Evolutionary conservation across 2,888 invertebrate species (phyloP).

Genomic region (Agapostemon virescens): DNA sequence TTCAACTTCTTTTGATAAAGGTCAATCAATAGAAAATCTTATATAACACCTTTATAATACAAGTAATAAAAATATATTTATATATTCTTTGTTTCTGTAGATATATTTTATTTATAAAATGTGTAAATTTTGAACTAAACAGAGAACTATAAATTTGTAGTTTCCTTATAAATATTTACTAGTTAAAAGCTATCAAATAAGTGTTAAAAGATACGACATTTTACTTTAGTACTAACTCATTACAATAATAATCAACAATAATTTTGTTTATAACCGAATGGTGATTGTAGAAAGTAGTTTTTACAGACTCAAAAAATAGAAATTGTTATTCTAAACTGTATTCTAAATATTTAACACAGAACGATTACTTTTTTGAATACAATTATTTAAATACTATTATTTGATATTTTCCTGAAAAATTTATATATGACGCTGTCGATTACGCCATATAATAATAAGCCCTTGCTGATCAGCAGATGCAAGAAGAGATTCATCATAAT

Average conservation of each 20-base stretch:
- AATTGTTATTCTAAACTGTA: slow-evolving; percentile 15
- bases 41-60: background rate
- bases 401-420: slow-evolving; percentile 21
- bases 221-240: background rate
- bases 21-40: background rate
- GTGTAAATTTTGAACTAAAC: no score
- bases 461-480: slow-evolving; percentile 92
- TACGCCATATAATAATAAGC: slow-evolving; percentile 88
- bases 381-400: slow-evolving; percentile 8
- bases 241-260: background rate
- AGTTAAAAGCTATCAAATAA: background rate
- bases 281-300: background rate
- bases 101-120: background rate
- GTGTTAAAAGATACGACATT: background rate
- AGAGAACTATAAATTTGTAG: background rate
- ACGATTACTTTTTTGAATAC: slow-evolving; percentile 26
- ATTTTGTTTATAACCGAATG: background rate
- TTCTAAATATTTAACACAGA: slow-evolving; percentile 16
- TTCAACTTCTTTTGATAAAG: background rate
- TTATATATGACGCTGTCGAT: slow-evolving; percentile 72
- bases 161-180: background rate
- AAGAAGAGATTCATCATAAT: slow-evolving; percentile 92
- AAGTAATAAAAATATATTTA: background rate
- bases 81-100: background rate
- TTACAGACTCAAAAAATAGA: background rate